Evolutionary conservation across 2,888 invertebrate genomes (phyloP).

Genomic region (Myathropa florea): DNA sequence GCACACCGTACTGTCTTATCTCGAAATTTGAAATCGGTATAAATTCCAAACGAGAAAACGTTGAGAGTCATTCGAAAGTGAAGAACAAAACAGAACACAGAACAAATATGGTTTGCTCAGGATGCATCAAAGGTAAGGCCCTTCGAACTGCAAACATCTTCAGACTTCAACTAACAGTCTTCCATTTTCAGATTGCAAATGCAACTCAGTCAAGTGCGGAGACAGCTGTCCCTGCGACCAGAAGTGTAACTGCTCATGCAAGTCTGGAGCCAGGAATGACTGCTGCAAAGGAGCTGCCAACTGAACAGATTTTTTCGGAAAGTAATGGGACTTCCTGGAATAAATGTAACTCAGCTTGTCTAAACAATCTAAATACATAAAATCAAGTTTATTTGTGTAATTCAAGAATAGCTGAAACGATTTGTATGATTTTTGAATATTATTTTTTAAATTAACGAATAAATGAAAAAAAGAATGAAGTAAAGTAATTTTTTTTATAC

Average conservation of each 20-base stretch:
- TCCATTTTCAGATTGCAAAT: constrained; percentile 17
- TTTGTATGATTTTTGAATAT: too few species aligned
- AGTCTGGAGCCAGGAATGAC: constrained; percentile 7
- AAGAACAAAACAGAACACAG: neutral
- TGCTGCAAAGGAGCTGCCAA: constrained; percentile 7
- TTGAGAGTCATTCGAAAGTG: neutral
- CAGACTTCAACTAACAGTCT: neutral
- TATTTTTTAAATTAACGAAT: too few species aligned
- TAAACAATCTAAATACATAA: too few species aligned
- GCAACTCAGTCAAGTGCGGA: constrained; percentile 18
- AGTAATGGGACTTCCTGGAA: too few species aligned
- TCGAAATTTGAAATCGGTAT: neutral
- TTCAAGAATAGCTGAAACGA: too few species aligned
- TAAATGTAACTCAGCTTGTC: too few species aligned
- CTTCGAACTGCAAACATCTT: neutral
- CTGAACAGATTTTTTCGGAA: too few species aligned
- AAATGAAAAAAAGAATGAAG: too few species aligned
- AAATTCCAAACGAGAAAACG: neutral
- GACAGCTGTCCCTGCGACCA: constrained; percentile 30
- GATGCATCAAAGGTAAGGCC: constrained; percentile 24
- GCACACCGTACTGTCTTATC: constrained; percentile 28
- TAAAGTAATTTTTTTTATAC: too few species aligned
- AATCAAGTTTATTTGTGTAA: too few species aligned
- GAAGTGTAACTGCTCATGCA: constrained; percentile 11
- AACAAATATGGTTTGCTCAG: constrained; percentile 20